Evolutionary conservation across 2,888 invertebrate genomes (phyloP).

Genomic region (Spatulosminthurus flaviceps): DNA sequence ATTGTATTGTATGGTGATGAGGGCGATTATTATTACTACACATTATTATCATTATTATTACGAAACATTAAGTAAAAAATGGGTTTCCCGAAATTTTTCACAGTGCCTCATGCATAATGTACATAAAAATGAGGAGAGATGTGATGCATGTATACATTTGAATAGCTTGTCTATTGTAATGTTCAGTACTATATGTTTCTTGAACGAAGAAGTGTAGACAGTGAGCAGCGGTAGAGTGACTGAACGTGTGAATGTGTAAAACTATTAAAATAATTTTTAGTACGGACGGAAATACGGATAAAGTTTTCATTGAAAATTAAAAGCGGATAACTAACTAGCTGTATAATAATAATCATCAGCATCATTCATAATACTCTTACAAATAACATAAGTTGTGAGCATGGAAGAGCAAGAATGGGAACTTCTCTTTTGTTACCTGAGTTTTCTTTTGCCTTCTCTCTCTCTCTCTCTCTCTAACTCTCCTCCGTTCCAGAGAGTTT

Average conservation of each 20-base stretch:
- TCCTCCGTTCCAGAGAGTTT: constrained; percentile 22
- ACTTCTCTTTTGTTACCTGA: constrained; percentile 33
- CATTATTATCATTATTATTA: constrained; percentile 21
- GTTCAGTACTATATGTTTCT: too few species aligned
- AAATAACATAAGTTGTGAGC: constrained; percentile 10
- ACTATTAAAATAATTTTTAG: constrained; percentile 46
- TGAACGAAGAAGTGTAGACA: too few species aligned
- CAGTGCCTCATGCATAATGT: constrained; percentile 1
- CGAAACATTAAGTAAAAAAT: constrained; percentile 20
- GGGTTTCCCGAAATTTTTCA: constrained; percentile 27
- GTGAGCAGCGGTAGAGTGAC: constrained; percentile 10
- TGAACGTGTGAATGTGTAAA: constrained; percentile 48
- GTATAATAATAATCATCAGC: constrained; percentile 28
- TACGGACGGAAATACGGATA: constrained; percentile 42
- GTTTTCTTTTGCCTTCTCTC: background rate
- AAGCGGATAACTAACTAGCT: constrained; percentile 41
- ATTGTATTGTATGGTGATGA: background rate
- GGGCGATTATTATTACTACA: background rate
- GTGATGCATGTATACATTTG: background rate
- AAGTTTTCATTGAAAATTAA: constrained; percentile 49
- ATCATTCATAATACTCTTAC: constrained; percentile 16
- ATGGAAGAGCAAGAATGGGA: constrained; percentile 13
- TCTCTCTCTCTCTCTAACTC: background rate
- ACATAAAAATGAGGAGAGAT: background rate
- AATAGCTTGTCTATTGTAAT: background rate